These are phyloP conservation scores for Ptychadena robeensis DNA, from an alignment of 2,797 vertebrate species.

Conservation along the genomic window DNA sequence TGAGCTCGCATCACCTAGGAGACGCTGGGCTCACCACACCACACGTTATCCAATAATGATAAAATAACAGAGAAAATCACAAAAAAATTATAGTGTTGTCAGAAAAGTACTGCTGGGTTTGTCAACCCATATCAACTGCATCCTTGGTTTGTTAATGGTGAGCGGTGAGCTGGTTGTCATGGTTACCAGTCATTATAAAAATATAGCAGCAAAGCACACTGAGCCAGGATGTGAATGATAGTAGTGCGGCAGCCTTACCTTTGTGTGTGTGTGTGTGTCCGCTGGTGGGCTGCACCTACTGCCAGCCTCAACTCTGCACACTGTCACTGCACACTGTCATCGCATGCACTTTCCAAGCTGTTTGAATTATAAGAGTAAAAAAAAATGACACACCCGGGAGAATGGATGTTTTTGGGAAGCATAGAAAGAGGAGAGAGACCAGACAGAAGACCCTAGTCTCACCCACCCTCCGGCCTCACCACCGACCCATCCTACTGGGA, in stretches of 20 bases:
- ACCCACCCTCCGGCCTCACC: conserved; percentile 53
- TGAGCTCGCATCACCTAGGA: too few relatives aligned
- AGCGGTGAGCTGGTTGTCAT: too few relatives aligned
- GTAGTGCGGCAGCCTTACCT: not conserved
- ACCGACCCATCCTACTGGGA: conserved; percentile 68
- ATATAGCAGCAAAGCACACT: too few relatives aligned
- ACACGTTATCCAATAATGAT: too few relatives aligned
- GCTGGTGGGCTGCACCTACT: conserved; percentile 30
- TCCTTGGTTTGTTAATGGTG: too few relatives aligned
- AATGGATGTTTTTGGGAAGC: conserved; percentile 57
- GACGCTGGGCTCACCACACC: too few relatives aligned
- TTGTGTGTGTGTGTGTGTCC: not conserved
- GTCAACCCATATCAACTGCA: too few relatives aligned
- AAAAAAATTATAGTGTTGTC: too few relatives aligned
- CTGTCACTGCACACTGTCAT: conserved; percentile 88
- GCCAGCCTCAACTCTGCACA: conserved; percentile 76
- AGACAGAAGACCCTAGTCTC: conserved; percentile 65
- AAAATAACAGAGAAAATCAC: too few relatives aligned
- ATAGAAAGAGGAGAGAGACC: conserved; percentile 58
- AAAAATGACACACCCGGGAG: conserved; percentile 79
- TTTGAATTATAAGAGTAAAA: conserved; percentile 81
- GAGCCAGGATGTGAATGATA: too few relatives aligned
- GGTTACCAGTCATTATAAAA: too few relatives aligned
- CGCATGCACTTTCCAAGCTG: conserved; percentile 79
- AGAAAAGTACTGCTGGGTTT: too few relatives aligned